Conservation (phyloP, 2,797 vertebrate species). For the Galagoides demidoff region DNA sequence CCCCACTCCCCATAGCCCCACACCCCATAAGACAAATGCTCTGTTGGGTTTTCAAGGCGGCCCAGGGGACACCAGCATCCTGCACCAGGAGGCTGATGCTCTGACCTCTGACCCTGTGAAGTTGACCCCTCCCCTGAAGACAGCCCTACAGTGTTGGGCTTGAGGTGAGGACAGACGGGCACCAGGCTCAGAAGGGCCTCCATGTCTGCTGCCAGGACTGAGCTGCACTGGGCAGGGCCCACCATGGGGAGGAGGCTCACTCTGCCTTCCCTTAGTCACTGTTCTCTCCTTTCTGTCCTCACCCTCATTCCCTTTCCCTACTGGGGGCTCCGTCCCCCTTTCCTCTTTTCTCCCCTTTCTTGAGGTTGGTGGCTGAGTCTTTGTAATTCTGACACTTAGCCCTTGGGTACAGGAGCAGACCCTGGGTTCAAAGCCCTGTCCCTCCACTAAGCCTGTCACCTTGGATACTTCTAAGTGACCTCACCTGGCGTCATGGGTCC, state of each 20-base stretch:
- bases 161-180: neutral
- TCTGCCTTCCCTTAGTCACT: neutral
- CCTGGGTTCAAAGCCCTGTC: neutral
- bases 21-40: rapidly evolving
- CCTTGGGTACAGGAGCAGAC: neutral
- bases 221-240: neutral
- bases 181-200: no score
- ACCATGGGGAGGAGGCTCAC: neutral
- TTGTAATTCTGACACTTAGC: neutral
- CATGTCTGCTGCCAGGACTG: neutral
- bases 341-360: neutral
- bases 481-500: neutral
- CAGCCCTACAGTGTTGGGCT: neutral
- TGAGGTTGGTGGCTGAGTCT: neutral
- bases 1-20: rapidly evolving
- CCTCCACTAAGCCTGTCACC: neutral
- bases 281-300: neutral
- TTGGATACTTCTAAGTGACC: neutral
- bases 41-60: rapidly evolving
- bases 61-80: no score
- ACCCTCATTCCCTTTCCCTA: neutral
- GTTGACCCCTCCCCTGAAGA: neutral
- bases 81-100: neutral
- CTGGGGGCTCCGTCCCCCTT: neutral
- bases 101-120: neutral